These are phyloP conservation scores for Ashinkailepas kermadecensis DNA, from an alignment of 2,888 invertebrate species.

Conservation along the genomic window DNA sequence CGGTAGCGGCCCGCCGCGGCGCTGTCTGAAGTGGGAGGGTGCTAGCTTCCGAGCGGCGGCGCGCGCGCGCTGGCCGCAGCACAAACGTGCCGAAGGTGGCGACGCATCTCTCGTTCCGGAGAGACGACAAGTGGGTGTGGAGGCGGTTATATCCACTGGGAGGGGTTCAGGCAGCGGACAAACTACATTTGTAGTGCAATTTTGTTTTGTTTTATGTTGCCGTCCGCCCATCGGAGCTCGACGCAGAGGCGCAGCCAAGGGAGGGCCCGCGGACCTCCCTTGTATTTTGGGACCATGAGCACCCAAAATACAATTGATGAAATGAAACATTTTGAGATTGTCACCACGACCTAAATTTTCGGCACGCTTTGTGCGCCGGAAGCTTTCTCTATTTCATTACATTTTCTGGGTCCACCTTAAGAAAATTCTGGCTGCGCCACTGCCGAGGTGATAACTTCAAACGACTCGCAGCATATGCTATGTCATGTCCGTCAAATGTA, in stretches of 20 bases:
- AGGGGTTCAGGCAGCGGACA: neutral
- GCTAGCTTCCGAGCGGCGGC: conserved; percentile 2
- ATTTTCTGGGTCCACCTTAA: neutral
- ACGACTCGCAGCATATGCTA: neutral
- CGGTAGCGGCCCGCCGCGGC: neutral
- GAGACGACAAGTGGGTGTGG: neutral
- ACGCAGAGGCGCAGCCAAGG: neutral
- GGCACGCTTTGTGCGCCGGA: neutral
- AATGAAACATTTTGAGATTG: neutral
- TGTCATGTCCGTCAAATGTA: no score
- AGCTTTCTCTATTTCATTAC: neutral
- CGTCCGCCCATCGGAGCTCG: neutral
- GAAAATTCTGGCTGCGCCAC: neutral
- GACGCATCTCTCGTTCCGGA: neutral
- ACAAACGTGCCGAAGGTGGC: neutral
- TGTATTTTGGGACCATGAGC: neutral
- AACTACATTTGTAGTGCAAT: neutral
- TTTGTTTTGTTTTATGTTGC: neutral
- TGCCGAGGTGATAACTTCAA: neutral
- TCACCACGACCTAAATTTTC: neutral
- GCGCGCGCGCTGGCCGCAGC: conserved; percentile 5
- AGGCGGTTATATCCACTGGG: neutral
- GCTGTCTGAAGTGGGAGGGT: conserved; percentile 10
- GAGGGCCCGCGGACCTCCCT: neutral
- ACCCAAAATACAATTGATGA: neutral